A percentile compares a stretch with the other conserved stretches of the same genome.
Conservation (phyloP, 2,888 invertebrate species). For the Campoletis raptor region DNA sequence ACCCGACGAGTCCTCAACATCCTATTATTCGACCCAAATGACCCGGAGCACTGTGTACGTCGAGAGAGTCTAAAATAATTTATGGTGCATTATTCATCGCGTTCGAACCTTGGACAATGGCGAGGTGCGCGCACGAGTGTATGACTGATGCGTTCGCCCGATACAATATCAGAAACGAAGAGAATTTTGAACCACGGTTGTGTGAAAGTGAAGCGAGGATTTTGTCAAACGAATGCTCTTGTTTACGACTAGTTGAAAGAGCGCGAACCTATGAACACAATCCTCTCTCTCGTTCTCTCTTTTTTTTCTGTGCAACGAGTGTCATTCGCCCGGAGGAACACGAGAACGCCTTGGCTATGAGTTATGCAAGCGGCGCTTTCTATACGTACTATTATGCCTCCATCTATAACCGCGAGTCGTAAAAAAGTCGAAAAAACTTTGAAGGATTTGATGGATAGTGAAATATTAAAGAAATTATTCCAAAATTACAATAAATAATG, state of each 20-base stretch:
- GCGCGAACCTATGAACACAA: background rate
- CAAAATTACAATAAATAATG: background rate
- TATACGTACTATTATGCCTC: constrained; percentile 72
- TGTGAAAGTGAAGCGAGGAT: background rate
- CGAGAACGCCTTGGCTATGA: constrained; percentile 63
- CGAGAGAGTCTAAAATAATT: constrained; percentile 2
- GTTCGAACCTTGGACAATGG: constrained; percentile 33
- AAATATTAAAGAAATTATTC: background rate
- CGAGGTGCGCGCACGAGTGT: background rate
- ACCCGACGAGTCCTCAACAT: constrained; percentile 1
- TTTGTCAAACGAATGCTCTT: background rate
- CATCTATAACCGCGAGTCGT: background rate
- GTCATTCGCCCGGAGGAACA: constrained; percentile 39
- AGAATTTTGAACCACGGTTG: background rate
- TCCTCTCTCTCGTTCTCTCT: background rate
- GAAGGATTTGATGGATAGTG: background rate
- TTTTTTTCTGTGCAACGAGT: background rate
- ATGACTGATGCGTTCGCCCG: background rate
- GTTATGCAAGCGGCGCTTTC: constrained; percentile 83
- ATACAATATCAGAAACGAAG: background rate
- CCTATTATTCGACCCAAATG: constrained; percentile 13
- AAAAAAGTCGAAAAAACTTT: background rate
- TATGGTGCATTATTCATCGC: constrained; percentile 17
- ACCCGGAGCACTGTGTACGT: background rate
- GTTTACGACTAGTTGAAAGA: background rate